phyloP scores from a whole-genome alignment of 2,113 vertebrate species.

The Zosterops lateralis region DNA sequence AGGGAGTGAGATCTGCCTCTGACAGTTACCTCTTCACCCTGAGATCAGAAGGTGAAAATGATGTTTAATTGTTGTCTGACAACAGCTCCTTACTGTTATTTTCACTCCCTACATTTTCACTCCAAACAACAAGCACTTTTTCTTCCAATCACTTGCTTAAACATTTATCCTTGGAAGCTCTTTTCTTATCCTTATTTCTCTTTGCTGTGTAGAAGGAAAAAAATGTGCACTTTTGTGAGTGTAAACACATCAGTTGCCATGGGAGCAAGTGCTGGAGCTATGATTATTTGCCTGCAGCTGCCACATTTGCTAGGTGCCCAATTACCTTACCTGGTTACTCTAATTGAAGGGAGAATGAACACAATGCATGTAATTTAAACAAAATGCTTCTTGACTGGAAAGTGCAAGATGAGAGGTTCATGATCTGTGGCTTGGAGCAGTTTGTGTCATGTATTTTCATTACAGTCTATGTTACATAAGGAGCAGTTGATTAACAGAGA shows the following conservation, averaged over 20 bases:
- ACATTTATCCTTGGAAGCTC: neutral
- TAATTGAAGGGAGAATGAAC: conserved; percentile 20
- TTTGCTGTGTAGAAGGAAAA: neutral
- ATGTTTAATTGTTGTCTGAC: neutral
- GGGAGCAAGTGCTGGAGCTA: conserved; percentile 29
- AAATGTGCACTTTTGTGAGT: conserved; percentile 36
- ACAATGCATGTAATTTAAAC: conserved; percentile 33
- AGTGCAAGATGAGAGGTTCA: neutral
- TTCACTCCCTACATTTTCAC: neutral
- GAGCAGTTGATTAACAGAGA: neutral
- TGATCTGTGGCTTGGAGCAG: neutral
- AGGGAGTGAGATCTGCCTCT: neutral
- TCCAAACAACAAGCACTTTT: neutral
- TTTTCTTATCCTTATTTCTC: neutral
- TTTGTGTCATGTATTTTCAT: neutral
- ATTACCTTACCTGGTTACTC: conserved; percentile 50
- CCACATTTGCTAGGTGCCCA: conserved; percentile 28
- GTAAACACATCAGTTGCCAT: conserved; percentile 67
- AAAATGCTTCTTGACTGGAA: conserved; percentile 11
- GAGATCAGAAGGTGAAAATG: neutral
- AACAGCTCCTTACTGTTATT: neutral
- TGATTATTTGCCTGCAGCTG: conserved; percentile 60
- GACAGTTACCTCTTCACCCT: neutral
- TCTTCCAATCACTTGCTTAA: neutral
- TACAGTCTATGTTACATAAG: neutral